phyloP scores from a whole-genome alignment of 1,140 invertebrate species.

The Nasonia vitripennis region DNA sequence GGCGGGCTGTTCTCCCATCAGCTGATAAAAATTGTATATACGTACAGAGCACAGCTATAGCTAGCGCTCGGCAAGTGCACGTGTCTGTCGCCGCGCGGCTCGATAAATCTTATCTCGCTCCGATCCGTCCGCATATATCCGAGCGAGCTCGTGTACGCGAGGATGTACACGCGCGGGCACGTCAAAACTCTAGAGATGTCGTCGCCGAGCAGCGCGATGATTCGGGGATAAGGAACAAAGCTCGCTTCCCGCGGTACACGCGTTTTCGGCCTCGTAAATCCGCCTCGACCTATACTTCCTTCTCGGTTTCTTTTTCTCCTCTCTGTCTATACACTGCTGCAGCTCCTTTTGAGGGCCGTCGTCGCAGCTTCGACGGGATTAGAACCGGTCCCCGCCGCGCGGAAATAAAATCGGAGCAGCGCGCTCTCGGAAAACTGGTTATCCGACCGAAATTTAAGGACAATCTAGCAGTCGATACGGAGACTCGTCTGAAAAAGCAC shows the following conservation, averaged over 20 bases:
- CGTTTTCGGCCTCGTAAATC: slow-evolving; percentile 14
- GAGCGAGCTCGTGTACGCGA: background rate
- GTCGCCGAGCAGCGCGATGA: background rate
- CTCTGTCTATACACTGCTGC: background rate
- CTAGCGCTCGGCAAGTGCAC: background rate
- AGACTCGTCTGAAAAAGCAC: too few relatives aligned
- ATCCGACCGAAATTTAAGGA: background rate
- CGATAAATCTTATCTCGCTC: background rate
- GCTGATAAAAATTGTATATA: background rate
- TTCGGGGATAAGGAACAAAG: background rate
- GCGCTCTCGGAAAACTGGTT: too few relatives aligned
- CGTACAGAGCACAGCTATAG: background rate
- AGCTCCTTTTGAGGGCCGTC: slow-evolving; percentile 35
- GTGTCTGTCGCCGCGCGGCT: background rate
- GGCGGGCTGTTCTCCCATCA: background rate
- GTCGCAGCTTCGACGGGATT: background rate
- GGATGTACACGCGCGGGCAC: background rate
- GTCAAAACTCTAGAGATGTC: background rate
- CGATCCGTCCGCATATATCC: background rate
- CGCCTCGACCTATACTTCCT: background rate
- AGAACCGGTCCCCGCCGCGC: background rate
- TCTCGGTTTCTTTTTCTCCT: background rate
- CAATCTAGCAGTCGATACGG: slow-evolving; percentile 13
- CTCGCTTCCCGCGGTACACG: background rate
- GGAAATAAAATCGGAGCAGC: too few relatives aligned